Conservation (phyloP, 2,888 invertebrate species). For the Cephus nigrinus region DNA sequence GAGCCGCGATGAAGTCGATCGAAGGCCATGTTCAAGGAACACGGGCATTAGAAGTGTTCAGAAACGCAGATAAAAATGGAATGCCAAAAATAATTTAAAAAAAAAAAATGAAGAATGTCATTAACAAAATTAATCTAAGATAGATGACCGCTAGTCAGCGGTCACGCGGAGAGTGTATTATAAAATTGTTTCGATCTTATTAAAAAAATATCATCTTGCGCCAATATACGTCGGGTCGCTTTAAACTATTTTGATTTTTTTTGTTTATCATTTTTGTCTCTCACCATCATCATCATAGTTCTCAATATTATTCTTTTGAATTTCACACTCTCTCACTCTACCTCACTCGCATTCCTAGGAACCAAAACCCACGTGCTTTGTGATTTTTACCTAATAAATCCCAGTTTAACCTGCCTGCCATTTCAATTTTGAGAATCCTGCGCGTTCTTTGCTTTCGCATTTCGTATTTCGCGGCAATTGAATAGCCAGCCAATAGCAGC, state of each 20-base stretch:
- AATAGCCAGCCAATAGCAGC: not conserved
- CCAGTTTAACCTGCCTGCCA: not conserved
- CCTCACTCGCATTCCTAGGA: not conserved
- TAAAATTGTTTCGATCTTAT: not conserved
- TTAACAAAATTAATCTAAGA: not conserved
- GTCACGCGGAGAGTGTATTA: not conserved
- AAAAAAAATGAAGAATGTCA: not conserved
- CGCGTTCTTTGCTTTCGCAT: not conserved
- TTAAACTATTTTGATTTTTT: not conserved
- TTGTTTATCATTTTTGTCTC: not conserved
- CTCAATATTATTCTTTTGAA: not conserved
- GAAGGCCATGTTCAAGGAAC: not conserved
- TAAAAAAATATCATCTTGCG: not conserved
- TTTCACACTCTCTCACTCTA: not conserved
- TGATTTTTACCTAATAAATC: not conserved
- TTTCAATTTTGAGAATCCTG: not conserved
- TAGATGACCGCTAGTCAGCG: not conserved
- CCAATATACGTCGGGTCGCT: not conserved
- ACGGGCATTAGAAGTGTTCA: not conserved
- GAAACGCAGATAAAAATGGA: not conserved
- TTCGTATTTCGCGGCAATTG: not conserved
- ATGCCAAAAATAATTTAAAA: not conserved
- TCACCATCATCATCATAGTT: not conserved
- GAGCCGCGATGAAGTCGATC: slow-evolving; percentile 16
- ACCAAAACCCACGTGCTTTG: not conserved